Conservation (phyloP, 1,140 invertebrate genomes). For the Bombus superbus region DNA sequence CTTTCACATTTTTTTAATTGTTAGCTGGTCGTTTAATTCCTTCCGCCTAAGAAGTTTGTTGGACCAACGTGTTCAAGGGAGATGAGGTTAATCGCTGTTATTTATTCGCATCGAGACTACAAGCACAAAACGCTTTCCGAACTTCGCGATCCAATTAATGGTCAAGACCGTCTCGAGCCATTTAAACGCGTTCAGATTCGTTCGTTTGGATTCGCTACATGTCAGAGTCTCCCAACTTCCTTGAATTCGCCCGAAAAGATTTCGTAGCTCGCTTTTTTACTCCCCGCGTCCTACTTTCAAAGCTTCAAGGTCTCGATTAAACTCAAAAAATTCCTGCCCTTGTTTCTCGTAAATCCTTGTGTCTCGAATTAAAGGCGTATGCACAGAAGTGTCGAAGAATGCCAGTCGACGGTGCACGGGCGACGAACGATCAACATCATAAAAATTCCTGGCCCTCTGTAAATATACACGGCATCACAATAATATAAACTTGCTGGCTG, state of each 20-base stretch:
- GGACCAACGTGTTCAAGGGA: background rate
- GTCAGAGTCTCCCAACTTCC: background rate
- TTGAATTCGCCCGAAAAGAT: background rate
- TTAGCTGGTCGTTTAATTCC: background rate
- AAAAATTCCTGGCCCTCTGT: constrained; percentile 75
- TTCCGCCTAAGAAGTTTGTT: too few species aligned
- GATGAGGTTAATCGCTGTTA: constrained; percentile 5
- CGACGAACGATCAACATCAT: constrained; percentile 71
- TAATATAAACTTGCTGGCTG: constrained; percentile 64
- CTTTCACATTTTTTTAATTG: too few species aligned
- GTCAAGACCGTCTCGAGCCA: background rate
- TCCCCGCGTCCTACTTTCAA: background rate
- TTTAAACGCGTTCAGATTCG: background rate
- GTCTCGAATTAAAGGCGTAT: background rate
- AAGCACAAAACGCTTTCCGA: background rate
- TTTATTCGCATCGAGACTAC: background rate
- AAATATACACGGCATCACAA: constrained; percentile 75
- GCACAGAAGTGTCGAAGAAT: background rate
- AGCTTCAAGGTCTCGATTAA: background rate
- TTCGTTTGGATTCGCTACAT: background rate
- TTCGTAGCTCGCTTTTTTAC: background rate
- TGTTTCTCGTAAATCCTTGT: background rate
- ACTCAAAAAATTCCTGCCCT: background rate
- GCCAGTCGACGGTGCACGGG: background rate
- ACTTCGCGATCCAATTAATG: background rate